Evolutionary conservation across 2,113 vertebrate genomes (phyloP), one percentile per base, ranked within the genome.

Genomic region (Camelus bactrianus): DNA sequence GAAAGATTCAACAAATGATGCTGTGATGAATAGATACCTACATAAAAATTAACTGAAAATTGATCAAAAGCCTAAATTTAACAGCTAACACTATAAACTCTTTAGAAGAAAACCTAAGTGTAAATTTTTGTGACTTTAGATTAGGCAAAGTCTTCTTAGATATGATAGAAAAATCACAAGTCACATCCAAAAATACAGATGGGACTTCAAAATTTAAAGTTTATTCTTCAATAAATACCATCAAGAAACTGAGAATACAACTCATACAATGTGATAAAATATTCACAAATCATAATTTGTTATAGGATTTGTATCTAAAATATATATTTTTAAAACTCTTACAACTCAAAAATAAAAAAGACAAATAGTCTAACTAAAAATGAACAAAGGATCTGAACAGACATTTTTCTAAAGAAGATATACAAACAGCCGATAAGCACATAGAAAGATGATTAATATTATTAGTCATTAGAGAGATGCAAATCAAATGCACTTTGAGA

Each of bases 401-500:
- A 42, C 38, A 42, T 73, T 89, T 93, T 20, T 32, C 14, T 24
- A 56, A 77, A 93, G 48, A 89, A 85, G 19, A 81, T 73, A 94
- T 50, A 95, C 17, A 62, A 15, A 95, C 17, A 62, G 19, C n/a
- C 35, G 88, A 42, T 89, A 88, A 89, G 15, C 30, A 52, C 19
- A 79, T 75, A 7, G 84, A 97, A 94, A 83, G 35, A 75, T 54
- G 32, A 13, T 81, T 38, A 94, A 81, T 13, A 80, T 70, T 70
- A 67, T 38, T 65, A 48, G 22, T 77, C 13, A 64, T 87, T 87
- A 79, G 38, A 24, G 28, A 96, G 93, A 81, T 65, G 30, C 24
- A 92, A 81, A 92, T 64, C 6, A 92, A 96, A 96, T 69, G 38
- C 35, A 86, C 30, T 89, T 13, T 69, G 11, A 96, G 46, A 87